Base-by-base conservation (phyloP, 2,113 vertebrate genomes). In the Dryoscopus gambensis region DNA sequence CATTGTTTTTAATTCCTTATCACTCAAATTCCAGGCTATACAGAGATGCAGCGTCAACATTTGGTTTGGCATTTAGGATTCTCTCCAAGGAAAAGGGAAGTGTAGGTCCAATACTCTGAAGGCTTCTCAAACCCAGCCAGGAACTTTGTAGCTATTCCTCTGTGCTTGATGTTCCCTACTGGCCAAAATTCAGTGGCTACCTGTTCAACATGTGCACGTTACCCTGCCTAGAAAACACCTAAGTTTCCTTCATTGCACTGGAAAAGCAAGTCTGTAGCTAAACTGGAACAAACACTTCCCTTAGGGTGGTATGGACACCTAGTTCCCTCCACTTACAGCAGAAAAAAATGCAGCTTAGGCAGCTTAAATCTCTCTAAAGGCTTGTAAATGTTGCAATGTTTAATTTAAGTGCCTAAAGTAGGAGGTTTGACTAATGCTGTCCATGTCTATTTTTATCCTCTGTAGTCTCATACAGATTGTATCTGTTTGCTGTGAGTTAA, bases 1-100 rank as follows among this genome's bases (percentile, higher is more conserved):
- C 30, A 85, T 90, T 91, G 75, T n/a, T 96, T 94, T 80, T 80
- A 42, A 70, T 90, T 85, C 30, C 17, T 80, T 91, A 95, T 67
- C 78, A 77, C 52, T 90, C 71, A 95, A 47, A 93, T 92, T 93
- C 73, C 56, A 87, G 64, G 44, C 80, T 95, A 50, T 67, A 71
- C 22, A 87, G 64, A 64, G 60, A 95, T 92, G 71, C 76, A 95
- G 17, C 52, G 60, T 92, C 76, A 95, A 84, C 64, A 87, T 89
- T 86, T 74, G 50, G 50, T 81, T 88, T 95, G 76, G 80, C 80
- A 91, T 67, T 89, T 92, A 84, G 83, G 64, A 81, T 87, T 87
- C 39, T 84, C 69, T 93, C 80, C 74, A 81, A 81, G 76, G 70
- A 97, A 93, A 92, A 71, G 42, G 24, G 56, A 93, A 89, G 44